Base-by-base conservation (phyloP, 2,797 vertebrate species). In the Sparus aurata region DNA sequence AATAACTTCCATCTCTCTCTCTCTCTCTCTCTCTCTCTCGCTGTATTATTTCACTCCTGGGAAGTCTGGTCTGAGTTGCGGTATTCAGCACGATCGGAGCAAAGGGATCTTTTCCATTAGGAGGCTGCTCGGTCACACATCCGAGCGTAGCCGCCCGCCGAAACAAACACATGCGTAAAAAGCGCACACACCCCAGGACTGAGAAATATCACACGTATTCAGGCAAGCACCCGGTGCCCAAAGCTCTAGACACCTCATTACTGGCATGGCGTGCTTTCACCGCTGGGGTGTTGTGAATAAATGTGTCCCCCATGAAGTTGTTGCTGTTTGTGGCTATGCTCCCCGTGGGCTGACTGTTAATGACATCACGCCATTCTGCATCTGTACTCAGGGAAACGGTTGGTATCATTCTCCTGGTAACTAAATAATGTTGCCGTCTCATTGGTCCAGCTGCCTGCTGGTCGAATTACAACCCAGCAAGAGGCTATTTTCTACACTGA, bases 211-310 rank as follows among this genome's bases (percentile, higher is more conserved):
- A 76, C 66, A 85, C 43, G 1, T 53, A 52, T 73, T 73, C 84
- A 82, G 79, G 77, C 58, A 23, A 8, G 20, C 69, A 83, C 73
- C 53, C 66, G 3, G 64, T 63, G 34, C 85, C 84, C 55, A 79
- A 88, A 89, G 89, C 91, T 90, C 86, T 59, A 83, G 90, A 87
- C 88, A 75, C 82, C 88, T 94, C 92, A 94, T 95, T 94, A 95
- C 80, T 61, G 73, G 76, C 73, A 52, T 86, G 87, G 85, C 60
- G 75, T 75, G 73, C 62, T 70, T 83, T 85, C 73, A 82, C 77
- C 63, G 15, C 83, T 79, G 83, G 76, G 80, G 82, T 80, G 87
- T 84, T 88, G 87, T 90, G 86, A 91, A 93, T 92, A 90, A 90
- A 88, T 88, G 73, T 65, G 70, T 73, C 75, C 75, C 80, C 72